These are phyloP conservation scores for Sylvilagus floridanus DNA, from an alignment of 2,797 vertebrate species.

Conservation along the genomic window DNA sequence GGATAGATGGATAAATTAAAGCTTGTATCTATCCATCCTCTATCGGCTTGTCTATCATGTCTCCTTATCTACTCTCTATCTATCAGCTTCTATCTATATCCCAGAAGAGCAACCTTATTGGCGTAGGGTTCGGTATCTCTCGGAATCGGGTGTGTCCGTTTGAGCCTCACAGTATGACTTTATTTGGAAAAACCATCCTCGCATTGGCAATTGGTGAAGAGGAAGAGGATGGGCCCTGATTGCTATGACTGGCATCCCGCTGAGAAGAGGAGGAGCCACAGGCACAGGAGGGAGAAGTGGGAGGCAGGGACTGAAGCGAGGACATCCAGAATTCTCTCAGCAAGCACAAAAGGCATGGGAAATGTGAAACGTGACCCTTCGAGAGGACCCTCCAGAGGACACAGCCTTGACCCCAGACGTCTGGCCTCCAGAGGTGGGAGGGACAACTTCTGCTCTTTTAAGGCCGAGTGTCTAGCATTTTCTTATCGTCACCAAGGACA, in stretches of 20 bases:
- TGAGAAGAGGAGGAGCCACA: not conserved
- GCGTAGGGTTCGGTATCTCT: not conserved
- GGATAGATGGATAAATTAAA: not conserved
- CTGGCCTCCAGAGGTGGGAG: not conserved
- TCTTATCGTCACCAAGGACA: not conserved
- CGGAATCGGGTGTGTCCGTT: no score
- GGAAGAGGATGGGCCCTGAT: not conserved
- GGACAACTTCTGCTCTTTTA: not conserved
- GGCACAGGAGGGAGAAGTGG: not conserved
- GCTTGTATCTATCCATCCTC: not conserved
- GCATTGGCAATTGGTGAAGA: not conserved
- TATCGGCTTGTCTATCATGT: not conserved
- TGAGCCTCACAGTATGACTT: not conserved
- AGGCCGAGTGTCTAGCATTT: not conserved
- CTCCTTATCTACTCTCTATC: not conserved
- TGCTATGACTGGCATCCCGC: not conserved
- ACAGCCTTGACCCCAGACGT: not conserved
- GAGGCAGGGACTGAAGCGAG: not conserved
- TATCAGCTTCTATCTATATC: not conserved
- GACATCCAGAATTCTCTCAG: not conserved
- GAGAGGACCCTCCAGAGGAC: no score
- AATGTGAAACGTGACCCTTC: not conserved
- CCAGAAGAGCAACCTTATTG: not conserved
- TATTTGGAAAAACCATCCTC: conserved; percentile 3
- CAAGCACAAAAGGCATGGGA: not conserved